A percentile compares a stretch with the other conserved stretches of the same genome.
Evolutionary conservation across 2,888 invertebrate genomes (phyloP).

Genomic region (Nudaria mundana): DNA sequence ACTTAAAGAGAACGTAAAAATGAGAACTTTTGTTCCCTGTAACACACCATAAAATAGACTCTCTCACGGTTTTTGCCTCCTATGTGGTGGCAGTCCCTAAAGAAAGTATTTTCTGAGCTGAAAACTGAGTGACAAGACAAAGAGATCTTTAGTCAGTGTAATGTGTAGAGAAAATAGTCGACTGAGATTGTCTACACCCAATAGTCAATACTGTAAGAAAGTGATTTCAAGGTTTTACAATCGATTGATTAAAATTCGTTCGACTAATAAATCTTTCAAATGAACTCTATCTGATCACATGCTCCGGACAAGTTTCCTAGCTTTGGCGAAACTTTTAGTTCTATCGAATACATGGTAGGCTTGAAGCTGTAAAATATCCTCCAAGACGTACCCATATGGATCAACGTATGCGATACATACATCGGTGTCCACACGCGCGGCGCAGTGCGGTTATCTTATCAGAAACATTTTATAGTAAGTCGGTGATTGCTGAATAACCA

Average conservation of each 20-base stretch:
- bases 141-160: no score
- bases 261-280: conserved; percentile 26
- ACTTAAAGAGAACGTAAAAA: no score
- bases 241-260: conserved; percentile 18
- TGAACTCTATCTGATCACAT: conserved; percentile 3
- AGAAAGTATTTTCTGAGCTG: no score
- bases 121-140: no score
- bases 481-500: conserved; percentile 40
- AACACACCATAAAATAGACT: no score
- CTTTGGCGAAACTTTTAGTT: not conserved
- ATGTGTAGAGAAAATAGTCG: no score
- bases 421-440: not conserved
- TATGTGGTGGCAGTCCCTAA: no score
- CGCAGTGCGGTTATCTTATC: conserved; percentile 46
- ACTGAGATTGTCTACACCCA: conserved; percentile 5
- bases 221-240: conserved; percentile 18
- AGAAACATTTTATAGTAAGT: conserved; percentile 32
- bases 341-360: not conserved
- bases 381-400: not conserved
- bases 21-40: no score
- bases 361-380: not conserved
- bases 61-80: no score
- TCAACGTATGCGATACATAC: conserved; percentile 8
- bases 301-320: not conserved
- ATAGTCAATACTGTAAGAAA: conserved; percentile 6